Base-by-base conservation (phyloP, 2,113 vertebrate genomes). In the Sander vitreus region DNA sequence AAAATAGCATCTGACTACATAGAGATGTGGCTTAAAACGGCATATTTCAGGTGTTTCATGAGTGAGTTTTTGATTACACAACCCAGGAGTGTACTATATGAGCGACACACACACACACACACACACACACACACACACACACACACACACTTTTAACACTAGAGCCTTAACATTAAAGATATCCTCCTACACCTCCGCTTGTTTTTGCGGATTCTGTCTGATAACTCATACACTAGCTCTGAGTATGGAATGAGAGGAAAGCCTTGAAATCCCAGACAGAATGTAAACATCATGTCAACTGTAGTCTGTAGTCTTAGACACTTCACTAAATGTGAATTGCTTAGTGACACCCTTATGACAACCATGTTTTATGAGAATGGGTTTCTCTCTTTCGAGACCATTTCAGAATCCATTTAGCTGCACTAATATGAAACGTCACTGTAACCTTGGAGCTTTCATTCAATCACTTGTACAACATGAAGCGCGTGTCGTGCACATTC, bases 231-330 rank as follows among this genome's bases (percentile, higher is more conserved):
- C 58, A 27, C 45, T 51, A 58, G 47, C 59, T 63, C 21, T 69
- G 1, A 73, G 60, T 1, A 16, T 69, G 80, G 63, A 85, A 66
- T 67, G 39, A 66, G 55, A 54, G 48, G 74, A 81, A 75, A 73
- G 48, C 9, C 39, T 6, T 59, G n/a, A 81, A 77, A 85, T 67
- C 67, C 76, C 70, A 89, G 89, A 88, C 84, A 77, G 66, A 76
- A 86, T 62, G 68, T 86, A 88, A 89, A 88, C 66, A 68, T 85
- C 73, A 12, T 30, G 85, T 92, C 66, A 47, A 33, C 51, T 62
- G 50, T 3, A 68, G 76, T 73, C 65, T 65, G 19, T 27, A 68
- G 71, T 11, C 27, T 53, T 1, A 64, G 86, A 75, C 78, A 53
- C 77, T 66, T 5, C 53, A 76, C 33, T 19, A 43, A 51, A 64